Base-by-base conservation (phyloP, 2,888 invertebrate species). In the Acrocyrtus sp. region DNA sequence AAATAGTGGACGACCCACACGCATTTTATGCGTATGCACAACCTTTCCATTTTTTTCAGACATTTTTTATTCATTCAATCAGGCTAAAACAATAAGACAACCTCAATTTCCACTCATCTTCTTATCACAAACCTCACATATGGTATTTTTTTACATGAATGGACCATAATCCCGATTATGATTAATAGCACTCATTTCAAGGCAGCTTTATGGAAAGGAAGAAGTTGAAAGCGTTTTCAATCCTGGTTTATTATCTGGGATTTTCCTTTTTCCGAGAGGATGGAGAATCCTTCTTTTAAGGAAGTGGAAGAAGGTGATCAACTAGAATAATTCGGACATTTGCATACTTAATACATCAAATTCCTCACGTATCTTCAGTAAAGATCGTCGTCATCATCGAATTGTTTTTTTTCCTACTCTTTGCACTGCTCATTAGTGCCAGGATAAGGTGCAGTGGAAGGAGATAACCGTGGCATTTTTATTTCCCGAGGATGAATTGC, bases 1-100 rank as follows among this genome's bases (percentile, higher is more conserved):
- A 54, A 54, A 45, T 26, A 63, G 15, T 53, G 29, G 24, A 39
- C 51, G 43, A 63, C 63, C 63, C 63, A 63, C 63, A 63, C 63
- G 29, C 48, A 51, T 22, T 22, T n/a, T 26, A 21, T 10, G 10
- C 17, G 39, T 48, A 48, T 60, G n/a, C 26, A 60, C n/a, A n/a
- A n/a, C n/a, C n/a, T n/a, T n/a, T n/a, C n/a, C n/a, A n/a, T n/a
- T n/a, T n/a, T n/a, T n/a, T n/a, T n/a, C n/a, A n/a, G n/a, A n/a
- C 61, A 4, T 24, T 6, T 47, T 21, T 41, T 34, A 22, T 58
- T 47, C 47, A 45, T 17, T 60, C 39, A 61, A 22, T 61, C 61
- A 34, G n/a, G n/a, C n/a, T n/a, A 47, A 51, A 61, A 61, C 51
- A 61, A 61, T 39, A 61, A 48, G 22, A 8, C 6, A 50, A 50